Evolutionary conservation across 2,888 invertebrate genomes (phyloP).

Genomic region (Taenaris catops): DNA sequence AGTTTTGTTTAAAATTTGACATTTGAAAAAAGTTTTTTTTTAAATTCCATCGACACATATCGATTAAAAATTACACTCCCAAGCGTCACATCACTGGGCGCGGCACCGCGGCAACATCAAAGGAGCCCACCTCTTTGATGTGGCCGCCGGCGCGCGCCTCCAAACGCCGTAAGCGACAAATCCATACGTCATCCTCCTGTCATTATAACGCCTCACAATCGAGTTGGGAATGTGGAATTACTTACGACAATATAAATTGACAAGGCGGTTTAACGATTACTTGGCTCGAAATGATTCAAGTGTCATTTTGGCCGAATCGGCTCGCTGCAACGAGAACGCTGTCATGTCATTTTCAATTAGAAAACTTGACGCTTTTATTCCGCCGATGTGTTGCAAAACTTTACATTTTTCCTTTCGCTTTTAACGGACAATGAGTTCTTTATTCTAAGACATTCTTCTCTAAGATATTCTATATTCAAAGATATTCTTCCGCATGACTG

Average conservation of each 20-base stretch:
- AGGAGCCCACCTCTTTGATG: slow-evolving; percentile 79
- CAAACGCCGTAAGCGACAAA: slow-evolving; percentile 79
- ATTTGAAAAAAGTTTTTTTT: too few species aligned
- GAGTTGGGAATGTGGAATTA: slow-evolving; percentile 73
- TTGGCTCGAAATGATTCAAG: slow-evolving; percentile 32
- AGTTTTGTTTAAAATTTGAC: too few species aligned
- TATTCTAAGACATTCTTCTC: too few species aligned
- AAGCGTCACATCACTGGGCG: slow-evolving; percentile 44
- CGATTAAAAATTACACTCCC: slow-evolving; percentile 27
- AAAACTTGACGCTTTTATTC: slow-evolving; percentile 1
- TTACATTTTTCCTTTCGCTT: too few species aligned
- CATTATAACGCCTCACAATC: slow-evolving; percentile 79
- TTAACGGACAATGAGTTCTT: too few species aligned
- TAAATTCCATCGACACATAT: too few species aligned
- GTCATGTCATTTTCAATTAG: slow-evolving; percentile 13
- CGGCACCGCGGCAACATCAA: slow-evolving; percentile 75
- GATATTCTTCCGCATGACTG: too few species aligned
- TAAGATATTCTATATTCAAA: too few species aligned
- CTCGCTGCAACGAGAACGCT: slow-evolving; percentile 15
- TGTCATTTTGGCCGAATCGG: slow-evolving; percentile 25
- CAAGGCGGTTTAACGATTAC: slow-evolving; percentile 69
- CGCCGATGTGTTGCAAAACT: too few species aligned
- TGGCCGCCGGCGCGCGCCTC: slow-evolving; percentile 77
- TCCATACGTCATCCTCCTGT: slow-evolving; percentile 79
- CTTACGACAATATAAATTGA: slow-evolving; percentile 78